A percentile compares a stretch with the other conserved stretches of the same genome.
These are phyloP conservation scores for Drosophila suboccidentalis DNA, from an alignment of 2,888 invertebrate genomes.

Conservation along the genomic window DNA sequence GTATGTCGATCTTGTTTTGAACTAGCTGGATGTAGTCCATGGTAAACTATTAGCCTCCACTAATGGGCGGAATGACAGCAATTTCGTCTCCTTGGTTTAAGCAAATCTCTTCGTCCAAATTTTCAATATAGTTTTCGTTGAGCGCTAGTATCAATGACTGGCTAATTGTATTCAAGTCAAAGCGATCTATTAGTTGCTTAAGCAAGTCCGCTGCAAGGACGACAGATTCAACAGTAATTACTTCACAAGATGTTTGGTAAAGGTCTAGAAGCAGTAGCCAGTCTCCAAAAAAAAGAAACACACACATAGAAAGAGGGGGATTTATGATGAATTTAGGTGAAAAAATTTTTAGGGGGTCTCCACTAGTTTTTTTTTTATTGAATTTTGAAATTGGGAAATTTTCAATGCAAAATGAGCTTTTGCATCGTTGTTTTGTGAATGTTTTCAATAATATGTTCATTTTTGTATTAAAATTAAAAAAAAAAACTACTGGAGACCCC, in stretches of 20 bases:
- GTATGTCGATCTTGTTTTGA: constrained; percentile 89
- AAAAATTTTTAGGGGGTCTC: no score
- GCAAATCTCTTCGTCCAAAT: constrained; percentile 86
- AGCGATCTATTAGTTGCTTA: constrained; percentile 87
- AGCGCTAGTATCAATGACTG: constrained; percentile 92
- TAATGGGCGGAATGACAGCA: constrained; percentile 97
- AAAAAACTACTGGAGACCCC: no score
- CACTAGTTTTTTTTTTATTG: no score
- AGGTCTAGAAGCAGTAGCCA: no score
- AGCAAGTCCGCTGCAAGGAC: constrained; percentile 88
- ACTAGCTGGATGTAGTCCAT: constrained; percentile 91
- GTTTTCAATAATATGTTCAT: no score
- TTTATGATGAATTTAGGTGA: no score
- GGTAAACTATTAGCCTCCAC: constrained; percentile 91
- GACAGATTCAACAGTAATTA: constrained; percentile 85
- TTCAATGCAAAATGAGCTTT: no score
- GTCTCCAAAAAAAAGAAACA: no score
- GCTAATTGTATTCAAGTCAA: constrained; percentile 89
- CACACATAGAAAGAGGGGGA: no score
- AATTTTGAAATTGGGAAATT: no score
- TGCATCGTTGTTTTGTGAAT: no score
- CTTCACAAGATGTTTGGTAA: constrained; percentile 87
- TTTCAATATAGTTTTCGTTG: constrained; percentile 92
- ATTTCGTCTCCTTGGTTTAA: constrained; percentile 91
- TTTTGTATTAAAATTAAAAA: no score